Evolutionary conservation across 2,888 invertebrate species (phyloP).

Genomic region (Tortrix viridana): DNA sequence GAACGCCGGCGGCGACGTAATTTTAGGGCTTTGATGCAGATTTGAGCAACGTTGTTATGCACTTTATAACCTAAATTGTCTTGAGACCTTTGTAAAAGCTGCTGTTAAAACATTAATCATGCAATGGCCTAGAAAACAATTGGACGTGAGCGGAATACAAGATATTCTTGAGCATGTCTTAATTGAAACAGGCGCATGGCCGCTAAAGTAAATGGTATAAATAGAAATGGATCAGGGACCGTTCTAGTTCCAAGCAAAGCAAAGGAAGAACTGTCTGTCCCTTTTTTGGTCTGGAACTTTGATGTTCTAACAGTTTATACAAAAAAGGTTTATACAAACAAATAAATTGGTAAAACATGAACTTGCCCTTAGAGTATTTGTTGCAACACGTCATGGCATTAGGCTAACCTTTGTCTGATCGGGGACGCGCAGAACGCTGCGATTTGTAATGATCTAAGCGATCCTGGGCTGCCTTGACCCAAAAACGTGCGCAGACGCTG

Average conservation of each 20-base stretch:
- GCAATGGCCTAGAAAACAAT: neutral
- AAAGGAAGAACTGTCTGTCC: too few relatives aligned
- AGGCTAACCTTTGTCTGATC: slow-evolving; percentile 34
- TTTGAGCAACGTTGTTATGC: slow-evolving; percentile 7
- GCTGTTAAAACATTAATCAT: neutral
- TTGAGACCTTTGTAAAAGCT: slow-evolving; percentile 16
- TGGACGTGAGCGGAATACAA: neutral
- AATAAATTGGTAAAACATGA: slow-evolving; percentile 19
- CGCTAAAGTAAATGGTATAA: neutral
- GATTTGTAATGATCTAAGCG: slow-evolving; percentile 69
- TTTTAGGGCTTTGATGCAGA: slow-evolving; percentile 30
- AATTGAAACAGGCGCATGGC: neutral
- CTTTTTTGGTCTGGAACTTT: too few relatives aligned
- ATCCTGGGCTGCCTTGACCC: slow-evolving; percentile 78
- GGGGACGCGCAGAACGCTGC: slow-evolving; percentile 43
- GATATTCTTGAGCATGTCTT: neutral
- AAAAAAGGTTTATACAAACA: neutral
- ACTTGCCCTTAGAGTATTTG: slow-evolving; percentile 27
- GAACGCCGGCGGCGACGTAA: slow-evolving; percentile 28
- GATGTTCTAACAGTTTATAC: too few relatives aligned
- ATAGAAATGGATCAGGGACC: too few relatives aligned
- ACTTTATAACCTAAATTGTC: slow-evolving; percentile 16
- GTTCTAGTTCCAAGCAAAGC: too few relatives aligned
- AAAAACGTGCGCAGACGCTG: slow-evolving; percentile 59
- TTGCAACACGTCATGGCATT: slow-evolving; percentile 32